Conservation (phyloP, 1,140 invertebrate genomes). For the Latrodectus geometricus region DNA sequence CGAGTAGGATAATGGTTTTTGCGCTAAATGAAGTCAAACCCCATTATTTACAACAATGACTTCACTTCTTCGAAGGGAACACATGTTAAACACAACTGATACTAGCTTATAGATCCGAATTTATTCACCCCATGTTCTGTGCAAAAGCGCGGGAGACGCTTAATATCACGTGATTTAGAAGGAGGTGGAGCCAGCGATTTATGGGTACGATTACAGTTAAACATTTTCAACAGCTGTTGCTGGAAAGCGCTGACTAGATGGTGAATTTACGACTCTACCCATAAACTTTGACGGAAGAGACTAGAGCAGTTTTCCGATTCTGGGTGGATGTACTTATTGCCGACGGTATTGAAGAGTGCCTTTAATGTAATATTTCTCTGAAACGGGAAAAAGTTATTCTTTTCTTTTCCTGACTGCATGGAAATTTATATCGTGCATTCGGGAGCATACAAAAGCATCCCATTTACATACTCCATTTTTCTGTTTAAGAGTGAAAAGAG, state of each 20-base stretch:
- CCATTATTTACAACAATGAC: slow-evolving; percentile 26
- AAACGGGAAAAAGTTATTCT: background rate
- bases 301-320: background rate
- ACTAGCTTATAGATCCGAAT: slow-evolving; percentile 36
- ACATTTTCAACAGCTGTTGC: slow-evolving; percentile 51
- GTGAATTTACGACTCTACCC: slow-evolving; percentile 2
- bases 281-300: background rate
- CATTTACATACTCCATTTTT: no score
- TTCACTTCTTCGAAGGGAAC: slow-evolving; percentile 15
- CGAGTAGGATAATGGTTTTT: slow-evolving; percentile 37
- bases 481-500: no score
- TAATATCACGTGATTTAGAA: slow-evolving; percentile 57
- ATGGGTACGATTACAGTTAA: slow-evolving; percentile 35
- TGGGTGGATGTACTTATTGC: background rate
- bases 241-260: background rate
- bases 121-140: slow-evolving; percentile 26
- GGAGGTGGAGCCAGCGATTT: slow-evolving; percentile 46
- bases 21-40: slow-evolving; percentile 49
- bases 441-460: background rate
- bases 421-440: background rate
- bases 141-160: background rate
- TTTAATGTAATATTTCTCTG: background rate
- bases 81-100: slow-evolving; percentile 24
- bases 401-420: background rate
- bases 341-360: background rate